Evolutionary conservation across 2,888 invertebrate genomes (phyloP).

Genomic region (Ptycholaimellus sp.): DNA sequence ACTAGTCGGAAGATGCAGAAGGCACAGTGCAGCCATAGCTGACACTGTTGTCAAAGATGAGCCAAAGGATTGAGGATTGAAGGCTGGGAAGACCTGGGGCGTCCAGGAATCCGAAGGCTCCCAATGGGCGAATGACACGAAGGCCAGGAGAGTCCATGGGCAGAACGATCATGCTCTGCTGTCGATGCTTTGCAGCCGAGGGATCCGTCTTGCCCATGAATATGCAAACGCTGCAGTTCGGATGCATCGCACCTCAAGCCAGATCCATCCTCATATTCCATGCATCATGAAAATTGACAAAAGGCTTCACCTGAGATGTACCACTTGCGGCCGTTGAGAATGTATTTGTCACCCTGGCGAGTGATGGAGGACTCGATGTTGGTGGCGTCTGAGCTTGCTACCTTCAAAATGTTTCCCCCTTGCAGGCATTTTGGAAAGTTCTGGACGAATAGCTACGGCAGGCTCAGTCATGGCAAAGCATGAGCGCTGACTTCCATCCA

Average conservation of each 20-base stretch:
- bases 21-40: too few relatives aligned
- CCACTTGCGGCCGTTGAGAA: slow-evolving; percentile 32
- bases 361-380: slow-evolving; percentile 29
- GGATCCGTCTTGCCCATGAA: slow-evolving; percentile 32
- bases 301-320: slow-evolving; percentile 31
- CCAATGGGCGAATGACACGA: slow-evolving; percentile 27
- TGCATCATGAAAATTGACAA: too few relatives aligned
- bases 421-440: too few relatives aligned
- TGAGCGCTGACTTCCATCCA: slow-evolving; percentile 27
- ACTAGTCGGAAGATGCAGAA: too few relatives aligned
- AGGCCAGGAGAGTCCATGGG: slow-evolving; percentile 32
- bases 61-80: too few relatives aligned
- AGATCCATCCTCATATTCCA: too few relatives aligned
- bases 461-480: slow-evolving; percentile 32
- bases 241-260: too few relatives aligned
- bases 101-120: slow-evolving; percentile 29
- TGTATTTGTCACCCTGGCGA: slow-evolving; percentile 26
- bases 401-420: too few relatives aligned
- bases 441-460: slow-evolving; percentile 12
- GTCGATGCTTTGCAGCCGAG: slow-evolving; percentile 22
- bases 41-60: too few relatives aligned
- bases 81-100: too few relatives aligned
- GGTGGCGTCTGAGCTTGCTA: slow-evolving; percentile 32
- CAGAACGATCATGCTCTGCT: slow-evolving; percentile 32
- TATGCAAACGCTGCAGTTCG: slow-evolving; percentile 28